Evolutionary conservation across 1,140 invertebrate species (phyloP).

Genomic region (Mactra quadrangularis): DNA sequence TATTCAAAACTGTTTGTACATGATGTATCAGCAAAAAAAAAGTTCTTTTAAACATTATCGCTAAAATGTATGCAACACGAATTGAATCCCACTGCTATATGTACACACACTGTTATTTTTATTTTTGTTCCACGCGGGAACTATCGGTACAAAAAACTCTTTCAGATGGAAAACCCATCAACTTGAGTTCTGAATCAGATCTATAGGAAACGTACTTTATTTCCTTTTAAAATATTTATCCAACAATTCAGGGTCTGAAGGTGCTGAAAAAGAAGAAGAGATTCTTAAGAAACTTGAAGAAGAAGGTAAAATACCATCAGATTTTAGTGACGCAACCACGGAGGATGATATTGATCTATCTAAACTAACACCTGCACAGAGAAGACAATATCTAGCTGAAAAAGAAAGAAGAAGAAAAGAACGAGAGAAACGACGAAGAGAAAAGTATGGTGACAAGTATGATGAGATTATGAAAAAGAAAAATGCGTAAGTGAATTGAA

Average conservation of each 20-base stretch:
- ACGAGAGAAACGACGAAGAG: slow-evolving; percentile 67
- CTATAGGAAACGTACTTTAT: no score
- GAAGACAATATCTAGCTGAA: slow-evolving; percentile 66
- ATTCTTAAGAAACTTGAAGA: slow-evolving; percentile 22
- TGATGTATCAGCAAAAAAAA: no score
- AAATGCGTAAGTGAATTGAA: slow-evolving; percentile 61
- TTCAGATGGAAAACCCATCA: no score
- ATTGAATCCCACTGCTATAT: no score
- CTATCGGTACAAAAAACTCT: no score
- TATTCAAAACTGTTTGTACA: no score
- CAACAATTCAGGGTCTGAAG: slow-evolving; percentile 25
- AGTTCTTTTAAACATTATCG: no score
- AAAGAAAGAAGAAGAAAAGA: slow-evolving; percentile 64
- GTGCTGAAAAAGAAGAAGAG: slow-evolving; percentile 41
- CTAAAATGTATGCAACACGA: no score
- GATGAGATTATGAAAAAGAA: slow-evolving; percentile 76
- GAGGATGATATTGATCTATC: slow-evolving; percentile 68
- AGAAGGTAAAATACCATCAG: slow-evolving; percentile 34
- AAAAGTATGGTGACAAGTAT: slow-evolving; percentile 78
- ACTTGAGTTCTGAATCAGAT: no score
- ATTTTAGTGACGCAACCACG: slow-evolving; percentile 66
- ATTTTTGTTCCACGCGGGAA: no score
- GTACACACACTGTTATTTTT: no score
- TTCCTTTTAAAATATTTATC: no score
- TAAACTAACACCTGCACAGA: slow-evolving; percentile 75